These are phyloP conservation scores for Limnothrissa miodon DNA, from an alignment of 2,113 vertebrate species.

Conservation along the genomic window DNA sequence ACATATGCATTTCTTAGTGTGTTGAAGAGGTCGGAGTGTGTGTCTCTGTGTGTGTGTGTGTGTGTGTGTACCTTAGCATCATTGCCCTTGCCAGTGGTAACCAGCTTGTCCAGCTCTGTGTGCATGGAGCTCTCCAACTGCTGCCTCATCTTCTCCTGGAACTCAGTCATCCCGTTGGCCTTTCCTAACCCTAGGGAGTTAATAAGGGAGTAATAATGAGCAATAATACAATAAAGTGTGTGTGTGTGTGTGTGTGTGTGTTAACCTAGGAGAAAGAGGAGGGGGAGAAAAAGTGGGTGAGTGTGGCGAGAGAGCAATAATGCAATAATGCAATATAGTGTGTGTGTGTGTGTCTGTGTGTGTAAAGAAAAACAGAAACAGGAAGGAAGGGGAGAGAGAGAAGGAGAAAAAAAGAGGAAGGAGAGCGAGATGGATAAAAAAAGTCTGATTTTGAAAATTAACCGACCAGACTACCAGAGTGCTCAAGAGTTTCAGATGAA, in stretches of 20 bases:
- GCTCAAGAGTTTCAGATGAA: neutral
- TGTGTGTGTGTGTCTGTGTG: too few species aligned
- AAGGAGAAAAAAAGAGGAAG: neutral
- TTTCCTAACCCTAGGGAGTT: too few species aligned
- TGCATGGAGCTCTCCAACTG: conserved; percentile 85
- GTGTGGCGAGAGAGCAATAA: too few species aligned
- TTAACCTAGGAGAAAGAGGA: too few species aligned
- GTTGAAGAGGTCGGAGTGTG: neutral
- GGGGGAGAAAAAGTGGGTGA: too few species aligned
- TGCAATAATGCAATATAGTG: too few species aligned
- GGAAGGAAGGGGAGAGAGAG: neutral
- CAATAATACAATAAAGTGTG: too few species aligned
- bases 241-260: too few species aligned
- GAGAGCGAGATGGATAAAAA: neutral
- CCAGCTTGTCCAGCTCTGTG: conserved; percentile 81
- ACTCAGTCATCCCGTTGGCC: too few species aligned
- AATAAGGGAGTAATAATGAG: too few species aligned
- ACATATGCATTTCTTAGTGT: neutral
- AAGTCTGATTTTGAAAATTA: too few species aligned
- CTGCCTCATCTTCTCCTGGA: conserved; percentile 82
- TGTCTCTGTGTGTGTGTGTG: neutral
- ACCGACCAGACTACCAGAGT: neutral
- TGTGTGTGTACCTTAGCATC: conserved; percentile 62
- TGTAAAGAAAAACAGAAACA: neutral
- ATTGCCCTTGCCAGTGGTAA: conserved; percentile 69